Conservation (phyloP, 1,140 invertebrate genomes). For the Asobara japonica region DNA sequence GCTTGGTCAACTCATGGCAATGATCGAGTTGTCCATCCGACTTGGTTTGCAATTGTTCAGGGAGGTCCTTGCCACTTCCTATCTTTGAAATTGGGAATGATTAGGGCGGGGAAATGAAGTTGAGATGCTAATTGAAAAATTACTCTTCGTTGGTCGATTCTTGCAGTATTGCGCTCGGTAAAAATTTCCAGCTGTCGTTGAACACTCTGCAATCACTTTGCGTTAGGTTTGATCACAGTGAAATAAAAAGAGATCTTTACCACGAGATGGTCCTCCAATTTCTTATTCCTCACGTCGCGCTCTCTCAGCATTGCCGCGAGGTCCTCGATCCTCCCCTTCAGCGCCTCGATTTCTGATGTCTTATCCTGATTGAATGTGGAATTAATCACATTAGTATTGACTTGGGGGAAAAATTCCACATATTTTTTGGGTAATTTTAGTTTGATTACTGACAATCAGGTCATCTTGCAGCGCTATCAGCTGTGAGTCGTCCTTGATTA, state of each 20-base stretch:
- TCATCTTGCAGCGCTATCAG: slow-evolving; percentile 52
- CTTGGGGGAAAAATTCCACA: not conserved
- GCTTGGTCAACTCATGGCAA: not conserved
- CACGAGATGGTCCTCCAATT: not conserved
- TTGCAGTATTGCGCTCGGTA: not conserved
- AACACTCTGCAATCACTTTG: not conserved
- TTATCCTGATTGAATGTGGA: slow-evolving; percentile 38
- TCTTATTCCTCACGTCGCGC: not conserved
- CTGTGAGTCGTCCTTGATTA: slow-evolving; percentile 52
- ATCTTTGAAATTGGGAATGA: not conserved
- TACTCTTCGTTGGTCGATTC: not conserved
- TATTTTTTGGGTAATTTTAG: not conserved
- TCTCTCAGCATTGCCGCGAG: slow-evolving; percentile 27
- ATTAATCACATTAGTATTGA: not conserved
- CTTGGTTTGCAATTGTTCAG: slow-evolving; percentile 17
- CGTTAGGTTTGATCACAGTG: too few relatives aligned
- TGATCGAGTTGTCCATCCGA: slow-evolving; percentile 1
- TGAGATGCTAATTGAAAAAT: not conserved
- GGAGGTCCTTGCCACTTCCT: not conserved
- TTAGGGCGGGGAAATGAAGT: not conserved
- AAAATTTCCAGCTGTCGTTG: not conserved
- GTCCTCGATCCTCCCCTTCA: slow-evolving; percentile 34
- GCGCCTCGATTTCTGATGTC: slow-evolving; percentile 46
- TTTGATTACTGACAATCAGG: slow-evolving; percentile 38
- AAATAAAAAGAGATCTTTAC: not conserved